These are phyloP conservation scores for Ceyx erithaca DNA, from an alignment of 2,797 vertebrate genomes.

Conservation along the genomic window DNA sequence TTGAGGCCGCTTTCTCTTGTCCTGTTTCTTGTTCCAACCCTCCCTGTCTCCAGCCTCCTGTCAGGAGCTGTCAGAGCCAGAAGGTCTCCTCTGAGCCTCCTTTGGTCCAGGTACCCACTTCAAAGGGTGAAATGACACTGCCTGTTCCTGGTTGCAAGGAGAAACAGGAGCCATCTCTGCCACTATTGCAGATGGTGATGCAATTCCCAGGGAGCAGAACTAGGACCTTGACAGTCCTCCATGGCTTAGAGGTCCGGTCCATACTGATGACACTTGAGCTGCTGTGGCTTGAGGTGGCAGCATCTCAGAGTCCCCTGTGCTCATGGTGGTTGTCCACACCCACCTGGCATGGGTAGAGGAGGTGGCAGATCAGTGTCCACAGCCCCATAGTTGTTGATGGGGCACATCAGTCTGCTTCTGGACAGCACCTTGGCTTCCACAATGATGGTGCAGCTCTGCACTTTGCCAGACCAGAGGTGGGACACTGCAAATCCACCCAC, in stretches of 20 bases:
- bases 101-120: too few relatives aligned
- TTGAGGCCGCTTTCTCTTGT: too few relatives aligned
- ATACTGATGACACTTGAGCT: neutral
- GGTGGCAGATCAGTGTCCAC: neutral
- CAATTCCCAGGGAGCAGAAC: neutral
- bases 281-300: neutral
- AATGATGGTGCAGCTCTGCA: neutral
- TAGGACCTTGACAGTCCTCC: neutral
- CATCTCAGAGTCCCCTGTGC: neutral
- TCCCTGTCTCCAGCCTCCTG: too few relatives aligned
- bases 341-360: neutral
- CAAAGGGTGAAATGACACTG: neutral
- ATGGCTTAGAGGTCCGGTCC: neutral
- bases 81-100: too few relatives aligned
- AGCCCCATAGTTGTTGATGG: neutral
- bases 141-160: neutral
- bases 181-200: fast-evolving
- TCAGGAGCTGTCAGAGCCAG: too few relatives aligned
- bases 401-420: fast-evolving
- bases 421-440: fast-evolving
- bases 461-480: neutral
- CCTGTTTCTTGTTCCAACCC: too few relatives aligned
- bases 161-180: neutral
- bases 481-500: neutral
- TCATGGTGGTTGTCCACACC: fast-evolving